Evolutionary conservation across 1,140 invertebrate genomes (phyloP), one percentile per base, ranked within the genome.

Genomic region (Euura saliciscinereae): DNA sequence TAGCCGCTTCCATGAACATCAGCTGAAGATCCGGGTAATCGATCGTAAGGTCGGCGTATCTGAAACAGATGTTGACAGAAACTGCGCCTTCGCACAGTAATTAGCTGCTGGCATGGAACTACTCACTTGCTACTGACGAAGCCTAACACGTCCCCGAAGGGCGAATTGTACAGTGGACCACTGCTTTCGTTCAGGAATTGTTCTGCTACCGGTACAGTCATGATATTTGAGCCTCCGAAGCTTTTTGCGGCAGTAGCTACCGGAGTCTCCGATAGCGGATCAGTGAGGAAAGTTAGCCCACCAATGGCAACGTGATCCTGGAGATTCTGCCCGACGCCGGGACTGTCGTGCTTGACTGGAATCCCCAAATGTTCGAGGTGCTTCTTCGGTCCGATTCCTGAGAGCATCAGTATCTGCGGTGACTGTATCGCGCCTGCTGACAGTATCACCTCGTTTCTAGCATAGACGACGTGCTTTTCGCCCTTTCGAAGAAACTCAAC

Each of bases 381-480:
- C 4, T 89, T 83, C 4, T 77, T 80, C 0, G 95, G 94, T 3
- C 96, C 96, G 8, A 92, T 82, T 2, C 93, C 94, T 2, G 93
- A 94, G 4, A 97, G 81, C 94, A 97, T 95, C 45, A 97, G 82
- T 2, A 97, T 76, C 78, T 96, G 94, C 0, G 95, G 94, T 44
- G 92, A 92, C 65, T 91, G 90, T 71, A 96, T 82, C 0, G 92
- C 78, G 0, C 95, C 95, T 3, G 93, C 92, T 1, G 91, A 91
- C 6, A 96, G 78, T 67, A 96, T 91, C 0, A 95, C 90, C 86
- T 96, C 94, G 77, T 89, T 90, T 3, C 79, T 87, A 0, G 91
- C 91, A 68, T 82, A 83, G 0, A 92, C 87, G 1, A 82, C 87
- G 66, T 89, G 85, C 44, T 78, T 83, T 6, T 75, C 43, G 0